Percentiles rank a stretch among this genome's conserved stretches.
phyloP scores from a whole-genome alignment of 2,888 invertebrate genomes.

The Stenoptilia bipunctidactyla region DNA sequence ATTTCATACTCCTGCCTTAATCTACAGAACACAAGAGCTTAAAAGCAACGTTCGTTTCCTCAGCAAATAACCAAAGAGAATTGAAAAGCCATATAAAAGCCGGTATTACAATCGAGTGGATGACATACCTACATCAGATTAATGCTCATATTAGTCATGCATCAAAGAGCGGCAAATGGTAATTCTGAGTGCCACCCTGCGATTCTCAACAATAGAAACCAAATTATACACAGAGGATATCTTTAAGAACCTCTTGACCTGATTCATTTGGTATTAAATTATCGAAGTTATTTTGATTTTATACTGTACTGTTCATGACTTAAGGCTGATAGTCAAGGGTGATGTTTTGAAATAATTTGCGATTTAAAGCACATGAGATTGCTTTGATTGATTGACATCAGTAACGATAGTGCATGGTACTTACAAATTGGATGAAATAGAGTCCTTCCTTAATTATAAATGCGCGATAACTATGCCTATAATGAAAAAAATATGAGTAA shows the following conservation, averaged over 20 bases:
- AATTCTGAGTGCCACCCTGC: constrained; percentile 40
- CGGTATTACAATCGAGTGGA: constrained; percentile 56
- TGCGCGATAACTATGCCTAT: too few relatives aligned
- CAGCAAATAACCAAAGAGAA: constrained; percentile 28
- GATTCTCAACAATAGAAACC: constrained; percentile 54
- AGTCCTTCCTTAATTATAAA: too few relatives aligned
- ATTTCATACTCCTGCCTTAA: too few relatives aligned
- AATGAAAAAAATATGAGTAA: too few relatives aligned
- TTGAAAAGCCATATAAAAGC: constrained; percentile 40
- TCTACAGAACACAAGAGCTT: neutral
- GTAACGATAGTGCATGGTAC: too few relatives aligned
- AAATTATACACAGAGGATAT: constrained; percentile 56
- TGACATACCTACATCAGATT: constrained; percentile 61
- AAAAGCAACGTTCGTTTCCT: neutral
- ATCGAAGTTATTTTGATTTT: constrained; percentile 11
- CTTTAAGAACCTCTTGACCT: constrained; percentile 56
- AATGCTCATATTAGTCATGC: constrained; percentile 60
- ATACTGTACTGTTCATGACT: neutral
- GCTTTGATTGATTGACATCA: neutral
- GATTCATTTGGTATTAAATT: constrained; percentile 42
- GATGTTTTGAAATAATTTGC: neutral
- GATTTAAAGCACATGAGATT: neutral
- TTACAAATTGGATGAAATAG: too few relatives aligned
- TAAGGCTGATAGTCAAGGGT: neutral
- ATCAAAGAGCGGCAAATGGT: constrained; percentile 52